A percentile compares a stretch with the other conserved stretches of the same genome.
phyloP scores from a whole-genome alignment of 2,113 vertebrate species.

The Spilogale gracilis region DNA sequence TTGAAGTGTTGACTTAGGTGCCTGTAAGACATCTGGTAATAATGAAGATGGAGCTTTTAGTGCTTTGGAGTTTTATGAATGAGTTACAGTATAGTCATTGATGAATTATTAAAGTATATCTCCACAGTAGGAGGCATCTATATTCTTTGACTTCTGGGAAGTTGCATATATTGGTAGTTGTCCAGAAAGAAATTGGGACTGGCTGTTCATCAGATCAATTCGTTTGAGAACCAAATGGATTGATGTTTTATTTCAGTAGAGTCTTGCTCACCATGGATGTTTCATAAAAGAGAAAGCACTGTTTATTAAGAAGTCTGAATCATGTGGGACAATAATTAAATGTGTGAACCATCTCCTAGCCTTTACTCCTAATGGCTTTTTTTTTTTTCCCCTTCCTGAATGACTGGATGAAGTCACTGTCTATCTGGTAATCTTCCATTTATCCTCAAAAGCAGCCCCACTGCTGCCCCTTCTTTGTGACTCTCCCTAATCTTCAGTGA shows the following conservation, averaged over 20 bases:
- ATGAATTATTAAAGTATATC: constrained; percentile 63
- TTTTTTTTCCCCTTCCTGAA: background rate
- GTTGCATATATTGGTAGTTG: constrained; percentile 3
- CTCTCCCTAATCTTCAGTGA: background rate
- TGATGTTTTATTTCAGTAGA: background rate
- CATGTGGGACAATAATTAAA: background rate
- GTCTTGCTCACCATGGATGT: background rate
- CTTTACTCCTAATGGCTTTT: background rate
- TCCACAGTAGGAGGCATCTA: background rate
- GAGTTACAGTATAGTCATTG: constrained; percentile 55
- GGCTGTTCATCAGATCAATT: background rate
- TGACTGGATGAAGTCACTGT: background rate
- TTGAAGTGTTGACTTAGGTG: constrained; percentile 70
- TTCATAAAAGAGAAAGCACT: background rate
- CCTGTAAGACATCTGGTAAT: constrained; percentile 68
- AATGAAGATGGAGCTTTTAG: constrained; percentile 74
- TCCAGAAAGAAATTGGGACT: constrained; percentile 50
- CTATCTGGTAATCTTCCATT: background rate
- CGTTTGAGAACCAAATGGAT: background rate
- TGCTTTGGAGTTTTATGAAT: constrained; percentile 65
- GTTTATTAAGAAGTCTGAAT: background rate
- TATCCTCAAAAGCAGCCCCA: background rate
- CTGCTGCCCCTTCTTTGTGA: background rate
- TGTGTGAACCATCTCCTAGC: background rate
- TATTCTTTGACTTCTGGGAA: constrained; percentile 50